phyloP scores from a whole-genome alignment of 92 coral and sea anemone genomes.

The Diadumene lineata region DNA sequence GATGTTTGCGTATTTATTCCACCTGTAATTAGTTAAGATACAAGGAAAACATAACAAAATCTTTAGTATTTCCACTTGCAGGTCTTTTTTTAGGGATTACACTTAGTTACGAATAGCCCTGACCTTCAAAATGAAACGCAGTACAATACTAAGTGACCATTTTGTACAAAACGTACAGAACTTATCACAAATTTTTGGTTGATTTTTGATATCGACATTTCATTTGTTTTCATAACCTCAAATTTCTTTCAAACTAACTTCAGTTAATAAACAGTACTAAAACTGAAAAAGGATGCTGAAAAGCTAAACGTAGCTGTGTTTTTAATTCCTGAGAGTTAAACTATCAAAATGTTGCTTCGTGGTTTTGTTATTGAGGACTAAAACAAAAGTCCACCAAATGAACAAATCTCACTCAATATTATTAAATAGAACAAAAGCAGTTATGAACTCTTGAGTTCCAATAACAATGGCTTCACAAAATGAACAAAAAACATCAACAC shows the following conservation, averaged over 20 bases:
- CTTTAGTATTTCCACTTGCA: neutral
- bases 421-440: slow-evolving; percentile 21
- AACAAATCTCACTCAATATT: slow-evolving; percentile 27
- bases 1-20: slow-evolving; percentile 15
- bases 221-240: no score
- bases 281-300: no score
- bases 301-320: no score
- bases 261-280: no score
- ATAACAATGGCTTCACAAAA: slow-evolving; percentile 10
- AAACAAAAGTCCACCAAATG: slow-evolving; percentile 24
- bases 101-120: no score
- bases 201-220: no score
- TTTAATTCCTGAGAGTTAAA: neutral
- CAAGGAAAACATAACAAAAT: neutral
- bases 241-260: no score
- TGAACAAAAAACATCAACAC: slow-evolving; percentile 1
- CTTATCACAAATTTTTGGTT: no score
- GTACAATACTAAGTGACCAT: no score
- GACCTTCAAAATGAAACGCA: no score
- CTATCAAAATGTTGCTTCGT: slow-evolving; percentile 6
- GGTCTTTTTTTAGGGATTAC: no score
- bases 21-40: slow-evolving; percentile 1
- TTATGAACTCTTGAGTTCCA: slow-evolving; percentile 17
- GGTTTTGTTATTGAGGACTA: slow-evolving; percentile 23
- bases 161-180: no score